Conservation (phyloP, 2,888 invertebrate genomes). For the Pachliopta kotzebuea region DNA sequence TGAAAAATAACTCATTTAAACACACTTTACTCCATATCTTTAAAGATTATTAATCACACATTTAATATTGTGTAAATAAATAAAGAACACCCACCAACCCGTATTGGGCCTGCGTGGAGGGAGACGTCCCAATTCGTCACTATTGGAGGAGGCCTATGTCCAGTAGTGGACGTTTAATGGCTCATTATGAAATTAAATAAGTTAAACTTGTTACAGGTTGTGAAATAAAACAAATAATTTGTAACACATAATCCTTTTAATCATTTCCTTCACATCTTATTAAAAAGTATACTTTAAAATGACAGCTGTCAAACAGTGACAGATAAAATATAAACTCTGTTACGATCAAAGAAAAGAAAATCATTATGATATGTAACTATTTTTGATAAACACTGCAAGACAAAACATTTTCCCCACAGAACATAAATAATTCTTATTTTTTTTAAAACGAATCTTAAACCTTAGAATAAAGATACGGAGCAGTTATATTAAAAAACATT, state of each 20-base stretch:
- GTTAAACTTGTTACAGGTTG: not conserved
- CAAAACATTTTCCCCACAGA: not conserved
- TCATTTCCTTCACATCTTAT: constrained; percentile 10
- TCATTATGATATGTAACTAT: constrained; percentile 21
- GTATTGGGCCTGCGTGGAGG: no score
- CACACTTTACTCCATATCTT: no score
- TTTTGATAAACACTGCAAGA: constrained; percentile 5
- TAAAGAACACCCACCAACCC: no score
- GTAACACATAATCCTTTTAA: constrained; percentile 24
- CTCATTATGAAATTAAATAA: not conserved
- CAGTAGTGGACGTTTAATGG: no score
- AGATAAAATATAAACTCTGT: constrained; percentile 9
- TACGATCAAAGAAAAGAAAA: not conserved
- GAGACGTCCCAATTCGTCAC: no score
- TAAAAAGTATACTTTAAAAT: constrained; percentile 16
- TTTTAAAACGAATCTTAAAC: not conserved
- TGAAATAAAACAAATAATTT: constrained; percentile 21
- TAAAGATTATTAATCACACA: no score
- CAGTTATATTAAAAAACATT: not conserved
- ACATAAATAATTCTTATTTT: constrained; percentile 15
- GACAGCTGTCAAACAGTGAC: constrained; percentile 6
- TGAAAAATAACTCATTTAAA: no score
- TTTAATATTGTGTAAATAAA: no score
- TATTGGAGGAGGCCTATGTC: no score
- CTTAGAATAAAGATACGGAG: constrained; percentile 2